These are phyloP conservation scores for Cephus spinipes DNA, from an alignment of 2,888 invertebrate species.

Conservation along the genomic window DNA sequence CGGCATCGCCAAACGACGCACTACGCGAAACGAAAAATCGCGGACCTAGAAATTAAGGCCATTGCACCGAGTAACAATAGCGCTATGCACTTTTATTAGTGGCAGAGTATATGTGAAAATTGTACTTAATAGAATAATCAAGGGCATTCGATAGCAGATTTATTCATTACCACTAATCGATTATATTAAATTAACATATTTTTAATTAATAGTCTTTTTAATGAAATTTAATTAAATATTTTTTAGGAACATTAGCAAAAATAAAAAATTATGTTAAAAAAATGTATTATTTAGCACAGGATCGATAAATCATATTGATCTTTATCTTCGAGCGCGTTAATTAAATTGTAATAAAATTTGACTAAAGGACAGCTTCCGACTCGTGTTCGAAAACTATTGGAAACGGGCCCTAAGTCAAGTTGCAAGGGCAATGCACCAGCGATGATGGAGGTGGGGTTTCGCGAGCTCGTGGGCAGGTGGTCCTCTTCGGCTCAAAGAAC, in stretches of 20 bases:
- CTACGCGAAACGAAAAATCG: conserved; percentile 18
- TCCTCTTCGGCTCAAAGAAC: conserved; percentile 59
- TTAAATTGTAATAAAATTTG: not conserved
- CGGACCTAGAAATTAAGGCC: conserved; percentile 57
- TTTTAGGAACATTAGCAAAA: no score
- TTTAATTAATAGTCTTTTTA: not conserved
- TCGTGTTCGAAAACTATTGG: not conserved
- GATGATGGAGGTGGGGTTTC: conserved; percentile 46
- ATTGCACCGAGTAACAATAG: conserved; percentile 49
- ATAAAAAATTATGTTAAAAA: no score
- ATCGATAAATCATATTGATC: not conserved
- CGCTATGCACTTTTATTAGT: not conserved
- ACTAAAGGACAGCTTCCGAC: not conserved
- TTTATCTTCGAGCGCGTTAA: not conserved
- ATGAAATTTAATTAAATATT: not conserved
- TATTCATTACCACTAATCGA: not conserved
- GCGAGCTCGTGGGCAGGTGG: conserved; percentile 63
- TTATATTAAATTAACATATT: not conserved
- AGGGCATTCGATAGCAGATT: not conserved
- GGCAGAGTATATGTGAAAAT: not conserved
- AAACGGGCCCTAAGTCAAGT: not conserved
- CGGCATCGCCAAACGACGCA: conserved; percentile 14
- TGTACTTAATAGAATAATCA: not conserved
- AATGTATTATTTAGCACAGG: no score
- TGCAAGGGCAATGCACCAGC: conserved; percentile 49